A percentile compares a stretch with the other conserved stretches of the same genome.
Evolutionary conservation across 2,113 vertebrate genomes (phyloP).

Genomic region (Xyrauchen texanus): DNA sequence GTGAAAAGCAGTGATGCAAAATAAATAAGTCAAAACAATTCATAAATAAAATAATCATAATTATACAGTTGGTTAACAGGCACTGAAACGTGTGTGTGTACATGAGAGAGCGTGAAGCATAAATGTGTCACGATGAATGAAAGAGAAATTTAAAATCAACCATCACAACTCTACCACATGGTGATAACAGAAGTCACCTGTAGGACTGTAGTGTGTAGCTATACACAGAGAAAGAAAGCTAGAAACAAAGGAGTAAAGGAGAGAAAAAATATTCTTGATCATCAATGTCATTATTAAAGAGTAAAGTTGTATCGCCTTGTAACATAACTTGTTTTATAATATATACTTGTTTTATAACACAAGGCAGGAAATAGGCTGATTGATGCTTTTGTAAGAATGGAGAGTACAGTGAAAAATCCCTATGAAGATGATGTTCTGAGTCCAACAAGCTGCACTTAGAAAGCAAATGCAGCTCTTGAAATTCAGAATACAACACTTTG

Average conservation of each 20-base stretch:
- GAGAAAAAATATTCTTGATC: constrained; percentile 33
- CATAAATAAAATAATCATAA: constrained; percentile 41
- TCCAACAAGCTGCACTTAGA: constrained; percentile 49
- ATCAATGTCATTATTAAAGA: constrained; percentile 20
- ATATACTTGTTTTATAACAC: neutral
- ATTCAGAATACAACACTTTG: neutral
- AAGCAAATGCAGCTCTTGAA: constrained; percentile 34
- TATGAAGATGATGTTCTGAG: constrained; percentile 51
- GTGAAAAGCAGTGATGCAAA: constrained; percentile 66
- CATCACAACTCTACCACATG: constrained; percentile 12
- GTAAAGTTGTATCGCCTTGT: neutral
- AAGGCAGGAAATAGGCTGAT: neutral
- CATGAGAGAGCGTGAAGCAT: neutral
- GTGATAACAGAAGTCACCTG: constrained; percentile 47
- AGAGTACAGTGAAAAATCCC: neutral
- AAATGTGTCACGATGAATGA: constrained; percentile 40
- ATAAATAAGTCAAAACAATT: constrained; percentile 39
- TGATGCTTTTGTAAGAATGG: too few relatives aligned
- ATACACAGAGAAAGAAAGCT: constrained; percentile 4
- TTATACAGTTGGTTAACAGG: constrained; percentile 36
- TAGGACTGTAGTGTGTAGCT: constrained; percentile 51
- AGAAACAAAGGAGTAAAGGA: neutral
- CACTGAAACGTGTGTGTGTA: constrained; percentile 28
- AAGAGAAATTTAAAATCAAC: constrained; percentile 44
- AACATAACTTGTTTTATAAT: neutral